Conservation (phyloP, 2,888 invertebrate genomes). For the Liopterus haemorrhoidalis region DNA sequence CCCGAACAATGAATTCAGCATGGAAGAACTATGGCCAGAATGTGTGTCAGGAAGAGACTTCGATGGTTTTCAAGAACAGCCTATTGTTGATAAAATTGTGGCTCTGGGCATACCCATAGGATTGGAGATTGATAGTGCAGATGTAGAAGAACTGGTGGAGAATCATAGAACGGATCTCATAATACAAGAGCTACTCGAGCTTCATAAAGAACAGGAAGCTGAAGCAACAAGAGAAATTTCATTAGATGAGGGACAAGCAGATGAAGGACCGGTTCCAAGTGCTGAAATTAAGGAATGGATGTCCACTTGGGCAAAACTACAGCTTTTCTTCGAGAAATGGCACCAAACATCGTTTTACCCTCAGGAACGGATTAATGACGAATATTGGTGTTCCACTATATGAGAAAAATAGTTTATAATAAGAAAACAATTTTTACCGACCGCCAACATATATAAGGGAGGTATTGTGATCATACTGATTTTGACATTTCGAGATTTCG, state of each 20-base stretch:
- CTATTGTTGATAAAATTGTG: conserved; percentile 1
- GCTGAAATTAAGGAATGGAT: conserved; percentile 7
- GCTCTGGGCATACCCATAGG: background rate
- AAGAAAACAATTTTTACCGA: too few species aligned
- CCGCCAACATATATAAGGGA: too few species aligned
- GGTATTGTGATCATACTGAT: too few species aligned
- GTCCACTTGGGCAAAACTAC: conserved; percentile 6
- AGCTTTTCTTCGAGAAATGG: conserved; percentile 6
- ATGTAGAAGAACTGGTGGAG: background rate
- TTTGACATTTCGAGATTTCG: too few species aligned
- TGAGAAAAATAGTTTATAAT: too few species aligned
- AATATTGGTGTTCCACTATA: too few species aligned
- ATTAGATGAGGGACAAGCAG: background rate
- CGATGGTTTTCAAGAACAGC: conserved; percentile 5
- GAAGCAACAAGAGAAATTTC: conserved; percentile 4
- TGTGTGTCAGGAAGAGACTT: background rate
- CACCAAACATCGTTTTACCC: too few species aligned
- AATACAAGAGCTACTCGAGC: conserved; percentile 7
- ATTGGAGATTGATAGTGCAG: background rate
- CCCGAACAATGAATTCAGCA: too few species aligned
- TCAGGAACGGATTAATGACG: too few species aligned
- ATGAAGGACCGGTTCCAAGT: conserved; percentile 6
- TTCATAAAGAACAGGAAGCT: conserved; percentile 4
- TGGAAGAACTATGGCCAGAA: background rate
- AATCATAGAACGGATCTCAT: conserved; percentile 1